Base-by-base conservation (phyloP, 2,888 invertebrate species). In the Antheraea yamamai region DNA sequence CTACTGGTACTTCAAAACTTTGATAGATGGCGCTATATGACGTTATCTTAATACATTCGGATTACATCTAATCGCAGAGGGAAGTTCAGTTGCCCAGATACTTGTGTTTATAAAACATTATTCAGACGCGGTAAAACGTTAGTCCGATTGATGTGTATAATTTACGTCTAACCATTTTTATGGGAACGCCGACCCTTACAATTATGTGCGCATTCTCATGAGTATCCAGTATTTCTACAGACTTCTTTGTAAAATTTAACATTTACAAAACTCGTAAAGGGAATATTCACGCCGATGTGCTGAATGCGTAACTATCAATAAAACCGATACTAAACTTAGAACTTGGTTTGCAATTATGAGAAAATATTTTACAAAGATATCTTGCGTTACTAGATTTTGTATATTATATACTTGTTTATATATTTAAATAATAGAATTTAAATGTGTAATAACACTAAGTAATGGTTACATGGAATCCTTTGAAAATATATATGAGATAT, bases 361-460 rank as follows among this genome's bases (percentile, higher is more conserved):
- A 64, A 14, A 64, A 26, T 64, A 64, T 64, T 64, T 64, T 14
- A 64, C 26, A 64, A 64, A 64, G 18, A 16, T 64, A 23, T 16
- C 26, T 66, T 66, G 16, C 12, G 16, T 30, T 30, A 66, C 64
- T 30, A 30, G 0, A 1, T 66, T 14, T 64, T 26, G 64, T 64
- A 68, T 7, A 52, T 52, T 74, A 68, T 74, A 68, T 35, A 74
- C 68, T 35, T 70, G 35, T 66, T 68, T 64, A 16, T 30, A 64
- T 58, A 58, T 39, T 58, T 74, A 35, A 70, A 74, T 70, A 14
- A 51, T 8, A 30, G 26, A 55, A 26, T 64, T 23, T 39, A 39
- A 30, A 2, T 66, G 55, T 70, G 20, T 55, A 74, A 70, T 66
- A 70, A 74, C 70, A 74, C 39, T 58, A 74, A 23, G 58, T 74